phyloP scores from a whole-genome alignment of 1,140 invertebrate genomes.

The Achroia grisella region DNA sequence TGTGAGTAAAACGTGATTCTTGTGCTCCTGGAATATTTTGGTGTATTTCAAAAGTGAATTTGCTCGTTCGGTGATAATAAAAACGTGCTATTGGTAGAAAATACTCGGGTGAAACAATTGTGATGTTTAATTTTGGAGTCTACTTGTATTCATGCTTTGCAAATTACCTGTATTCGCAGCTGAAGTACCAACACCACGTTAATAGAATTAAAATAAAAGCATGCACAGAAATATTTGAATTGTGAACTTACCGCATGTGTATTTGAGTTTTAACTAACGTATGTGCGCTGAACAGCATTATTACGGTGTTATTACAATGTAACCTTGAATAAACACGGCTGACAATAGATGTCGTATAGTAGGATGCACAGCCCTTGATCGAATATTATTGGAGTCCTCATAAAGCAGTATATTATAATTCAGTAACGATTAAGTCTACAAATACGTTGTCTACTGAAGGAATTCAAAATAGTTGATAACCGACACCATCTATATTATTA shows the following conservation, averaged over 20 bases:
- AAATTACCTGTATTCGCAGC: conserved; percentile 45
- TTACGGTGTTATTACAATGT: conserved; percentile 34
- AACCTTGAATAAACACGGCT: conserved; percentile 36
- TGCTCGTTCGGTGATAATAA: conserved; percentile 33
- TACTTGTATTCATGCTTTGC: conserved; percentile 41
- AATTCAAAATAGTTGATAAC: too few relatives aligned
- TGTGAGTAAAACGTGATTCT: conserved; percentile 51
- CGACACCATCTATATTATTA: too few relatives aligned
- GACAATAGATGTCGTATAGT: conserved; percentile 33
- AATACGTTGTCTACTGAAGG: too few relatives aligned
- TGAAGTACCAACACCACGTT: conserved; percentile 50
- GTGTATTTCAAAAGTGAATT: conserved; percentile 41
- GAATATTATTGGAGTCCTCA: not conserved
- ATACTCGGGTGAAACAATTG: conserved; percentile 23
- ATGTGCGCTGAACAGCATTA: conserved; percentile 28
- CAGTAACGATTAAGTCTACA: too few relatives aligned
- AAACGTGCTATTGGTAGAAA: conserved; percentile 29
- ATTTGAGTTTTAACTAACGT: conserved; percentile 37
- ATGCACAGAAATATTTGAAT: conserved; percentile 35
- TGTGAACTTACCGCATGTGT: conserved; percentile 52
- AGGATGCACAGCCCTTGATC: conserved; percentile 36
- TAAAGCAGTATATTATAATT: too few relatives aligned
- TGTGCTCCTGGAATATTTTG: conserved; percentile 50
- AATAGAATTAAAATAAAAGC: conserved; percentile 22
- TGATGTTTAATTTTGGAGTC: conserved; percentile 68